Evolutionary conservation across 2,888 invertebrate species (phyloP).

Genomic region (Spatulosminthurus flaviceps): DNA sequence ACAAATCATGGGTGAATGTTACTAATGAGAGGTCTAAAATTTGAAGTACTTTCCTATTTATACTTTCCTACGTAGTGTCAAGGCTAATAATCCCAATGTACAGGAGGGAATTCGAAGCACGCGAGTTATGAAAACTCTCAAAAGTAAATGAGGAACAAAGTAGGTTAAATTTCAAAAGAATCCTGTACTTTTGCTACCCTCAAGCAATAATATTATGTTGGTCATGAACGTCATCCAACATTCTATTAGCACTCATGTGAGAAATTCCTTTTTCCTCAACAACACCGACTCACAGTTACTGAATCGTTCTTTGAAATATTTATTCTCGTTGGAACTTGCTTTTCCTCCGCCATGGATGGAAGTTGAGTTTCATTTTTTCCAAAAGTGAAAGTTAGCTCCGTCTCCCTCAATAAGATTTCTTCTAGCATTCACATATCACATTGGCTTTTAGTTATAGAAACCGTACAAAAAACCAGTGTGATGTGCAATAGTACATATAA

Average conservation of each 20-base stretch:
- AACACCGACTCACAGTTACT: constrained; percentile 21
- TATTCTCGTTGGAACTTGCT: constrained; percentile 24
- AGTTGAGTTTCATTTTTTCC: background rate
- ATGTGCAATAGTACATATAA: background rate
- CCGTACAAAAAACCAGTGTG: too few relatives aligned
- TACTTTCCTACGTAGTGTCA: too few relatives aligned
- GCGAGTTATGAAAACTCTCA: too few relatives aligned
- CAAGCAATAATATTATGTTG: constrained; percentile 5
- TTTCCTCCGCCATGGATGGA: too few relatives aligned
- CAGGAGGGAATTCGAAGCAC: too few relatives aligned
- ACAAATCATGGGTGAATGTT: too few relatives aligned
- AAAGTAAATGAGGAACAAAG: background rate
- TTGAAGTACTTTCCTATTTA: too few relatives aligned
- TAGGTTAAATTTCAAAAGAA: background rate
- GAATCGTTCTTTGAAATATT: constrained; percentile 38
- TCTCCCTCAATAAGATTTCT: background rate
- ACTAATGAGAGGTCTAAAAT: too few relatives aligned
- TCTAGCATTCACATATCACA: background rate
- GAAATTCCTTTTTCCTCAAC: constrained; percentile 12
- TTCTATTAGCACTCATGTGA: constrained; percentile 26
- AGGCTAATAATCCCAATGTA: too few relatives aligned
- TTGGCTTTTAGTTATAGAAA: too few relatives aligned
- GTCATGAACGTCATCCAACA: constrained; percentile 11
- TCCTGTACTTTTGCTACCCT: background rate
- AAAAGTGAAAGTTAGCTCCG: constrained; percentile 20